Evolutionary conservation across 1,140 invertebrate genomes (phyloP).

Genomic region (Saccostrea cuccullata): DNA sequence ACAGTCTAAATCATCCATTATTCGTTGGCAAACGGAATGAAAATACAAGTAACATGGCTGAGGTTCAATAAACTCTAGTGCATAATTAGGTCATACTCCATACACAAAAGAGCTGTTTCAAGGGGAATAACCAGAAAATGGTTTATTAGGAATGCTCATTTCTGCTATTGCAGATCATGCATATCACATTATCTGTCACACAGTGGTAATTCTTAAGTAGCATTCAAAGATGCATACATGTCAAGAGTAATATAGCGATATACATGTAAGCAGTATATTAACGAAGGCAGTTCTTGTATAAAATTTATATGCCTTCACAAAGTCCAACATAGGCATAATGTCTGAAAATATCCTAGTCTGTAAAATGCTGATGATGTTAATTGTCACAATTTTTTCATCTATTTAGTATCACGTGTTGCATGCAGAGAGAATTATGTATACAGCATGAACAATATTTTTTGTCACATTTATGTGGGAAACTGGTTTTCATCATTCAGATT

Average conservation of each 20-base stretch:
- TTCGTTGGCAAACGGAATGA: conserved; percentile 27
- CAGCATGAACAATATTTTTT: too few species aligned
- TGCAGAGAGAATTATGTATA: too few species aligned
- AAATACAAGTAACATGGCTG: conserved; percentile 37
- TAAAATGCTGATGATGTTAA: too few species aligned
- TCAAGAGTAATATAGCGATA: not conserved
- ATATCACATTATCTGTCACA: not conserved
- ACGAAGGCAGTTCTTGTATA: not conserved
- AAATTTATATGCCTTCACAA: too few species aligned
- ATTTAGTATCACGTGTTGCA: too few species aligned
- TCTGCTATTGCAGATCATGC: not conserved
- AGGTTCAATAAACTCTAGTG: conserved; percentile 41
- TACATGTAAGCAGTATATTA: not conserved
- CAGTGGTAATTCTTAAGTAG: not conserved
- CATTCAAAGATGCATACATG: not conserved
- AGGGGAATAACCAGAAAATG: conserved; percentile 18
- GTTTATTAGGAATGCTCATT: not conserved
- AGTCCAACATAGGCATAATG: too few species aligned
- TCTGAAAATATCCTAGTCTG: too few species aligned
- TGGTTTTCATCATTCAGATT: too few species aligned
- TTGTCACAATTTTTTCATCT: too few species aligned
- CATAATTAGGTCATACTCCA: conserved; percentile 48
- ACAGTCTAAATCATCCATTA: conserved; percentile 32
- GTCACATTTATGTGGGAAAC: too few species aligned
- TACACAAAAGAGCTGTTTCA: conserved; percentile 38